These are phyloP conservation scores for Ramphastos sulfuratus DNA, from an alignment of 2,113 vertebrate species.

Conservation along the genomic window DNA sequence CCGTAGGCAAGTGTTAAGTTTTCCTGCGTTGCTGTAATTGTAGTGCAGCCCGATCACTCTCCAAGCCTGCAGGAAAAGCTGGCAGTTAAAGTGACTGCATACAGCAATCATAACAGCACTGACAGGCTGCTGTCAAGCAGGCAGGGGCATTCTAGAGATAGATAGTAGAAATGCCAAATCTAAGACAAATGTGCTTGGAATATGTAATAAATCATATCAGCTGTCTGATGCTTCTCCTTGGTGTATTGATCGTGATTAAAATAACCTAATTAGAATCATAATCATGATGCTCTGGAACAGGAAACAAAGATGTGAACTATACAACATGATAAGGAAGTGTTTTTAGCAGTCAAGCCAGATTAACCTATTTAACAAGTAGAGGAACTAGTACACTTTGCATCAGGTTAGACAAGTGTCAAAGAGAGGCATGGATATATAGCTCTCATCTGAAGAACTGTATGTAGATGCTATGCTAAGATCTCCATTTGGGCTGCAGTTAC, in stretches of 20 bases:
- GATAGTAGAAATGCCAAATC: slow-evolving; percentile 32
- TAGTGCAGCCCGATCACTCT: neutral
- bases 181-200: slow-evolving; percentile 45
- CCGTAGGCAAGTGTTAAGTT: neutral
- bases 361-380: neutral
- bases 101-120: slow-evolving; percentile 19
- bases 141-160: slow-evolving; percentile 23
- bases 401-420: neutral
- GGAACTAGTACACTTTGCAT: neutral
- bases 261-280: slow-evolving; percentile 58
- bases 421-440: neutral
- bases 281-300: neutral
- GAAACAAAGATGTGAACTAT: neutral
- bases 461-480: neutral
- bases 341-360: neutral
- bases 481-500: neutral
- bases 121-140: slow-evolving; percentile 62
- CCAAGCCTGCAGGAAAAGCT: neutral
- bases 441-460: neutral
- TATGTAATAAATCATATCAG: slow-evolving; percentile 62
- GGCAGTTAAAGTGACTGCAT: slow-evolving; percentile 32
- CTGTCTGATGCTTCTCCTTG: slow-evolving; percentile 29
- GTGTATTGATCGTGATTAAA: slow-evolving; percentile 65
- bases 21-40: neutral
- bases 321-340: neutral